Percentiles rank a stretch among this genome's conserved stretches.
Conservation (phyloP, 2,888 invertebrate species). For the Sarcophaga carnaria region DNA sequence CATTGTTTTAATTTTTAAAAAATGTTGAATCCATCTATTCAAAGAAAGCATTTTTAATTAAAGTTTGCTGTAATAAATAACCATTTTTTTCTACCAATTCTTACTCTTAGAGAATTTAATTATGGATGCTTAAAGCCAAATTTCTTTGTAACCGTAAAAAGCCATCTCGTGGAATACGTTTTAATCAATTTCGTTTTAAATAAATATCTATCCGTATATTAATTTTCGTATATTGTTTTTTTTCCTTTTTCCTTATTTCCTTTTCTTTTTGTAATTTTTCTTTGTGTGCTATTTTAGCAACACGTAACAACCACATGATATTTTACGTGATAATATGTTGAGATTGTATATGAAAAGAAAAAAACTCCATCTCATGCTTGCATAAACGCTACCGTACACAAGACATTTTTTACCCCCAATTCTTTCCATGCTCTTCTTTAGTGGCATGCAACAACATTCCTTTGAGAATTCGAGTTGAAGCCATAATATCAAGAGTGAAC, state of each 20-base stretch:
- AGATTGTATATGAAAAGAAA: slow-evolving; percentile 28
- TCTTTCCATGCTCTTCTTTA: background rate
- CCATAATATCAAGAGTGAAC: slow-evolving; percentile 26
- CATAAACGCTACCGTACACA: background rate
- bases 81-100: too few species aligned
- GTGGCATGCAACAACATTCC: slow-evolving; percentile 11
- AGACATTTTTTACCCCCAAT: background rate
- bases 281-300: background rate
- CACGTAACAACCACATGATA: slow-evolving; percentile 56
- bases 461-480: slow-evolving; percentile 34
- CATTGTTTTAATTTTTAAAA: too few species aligned
- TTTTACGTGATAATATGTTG: slow-evolving; percentile 57
- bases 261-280: too few species aligned
- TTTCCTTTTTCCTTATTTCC: background rate
- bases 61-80: too few species aligned
- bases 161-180: background rate
- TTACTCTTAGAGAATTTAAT: too few species aligned
- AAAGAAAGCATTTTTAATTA: too few species aligned
- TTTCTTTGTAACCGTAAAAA: background rate
- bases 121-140: too few species aligned
- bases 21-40: too few species aligned
- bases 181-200: slow-evolving; percentile 35
- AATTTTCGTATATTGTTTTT: slow-evolving; percentile 21
- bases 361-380: too few species aligned
- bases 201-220: slow-evolving; percentile 11